phyloP scores from a whole-genome alignment of 1,140 invertebrate species.

The Phocides pigmalion region DNA sequence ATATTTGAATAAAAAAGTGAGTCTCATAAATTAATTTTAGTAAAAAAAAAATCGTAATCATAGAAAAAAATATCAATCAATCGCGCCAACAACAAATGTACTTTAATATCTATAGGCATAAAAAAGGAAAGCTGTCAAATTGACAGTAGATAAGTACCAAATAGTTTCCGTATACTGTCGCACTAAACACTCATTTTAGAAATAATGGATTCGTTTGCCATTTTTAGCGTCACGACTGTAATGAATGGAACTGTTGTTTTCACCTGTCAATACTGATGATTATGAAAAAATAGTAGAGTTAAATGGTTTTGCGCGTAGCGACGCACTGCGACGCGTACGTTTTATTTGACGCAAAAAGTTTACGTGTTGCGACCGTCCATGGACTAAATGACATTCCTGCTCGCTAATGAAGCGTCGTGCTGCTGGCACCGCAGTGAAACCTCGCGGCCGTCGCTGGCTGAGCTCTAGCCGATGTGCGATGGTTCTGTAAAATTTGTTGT shows the following conservation, averaged over 20 bases:
- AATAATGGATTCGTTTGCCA: not conserved
- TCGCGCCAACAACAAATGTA: too few relatives aligned
- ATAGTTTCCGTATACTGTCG: not conserved
- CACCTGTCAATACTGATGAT: constrained; percentile 52
- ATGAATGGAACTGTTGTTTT: constrained; percentile 38
- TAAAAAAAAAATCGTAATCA: too few relatives aligned
- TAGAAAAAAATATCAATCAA: too few relatives aligned
- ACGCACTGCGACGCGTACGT: constrained; percentile 16
- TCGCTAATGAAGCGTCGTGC: constrained; percentile 59
- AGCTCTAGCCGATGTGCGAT: not conserved
- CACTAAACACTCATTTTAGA: too few relatives aligned
- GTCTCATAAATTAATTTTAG: too few relatives aligned
- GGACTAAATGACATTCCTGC: constrained; percentile 66
- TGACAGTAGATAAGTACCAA: not conserved
- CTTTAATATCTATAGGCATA: too few relatives aligned
- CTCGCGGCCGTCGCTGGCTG: not conserved
- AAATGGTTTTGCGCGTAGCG: constrained; percentile 39
- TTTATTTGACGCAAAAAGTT: constrained; percentile 54
- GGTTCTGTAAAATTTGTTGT: too few relatives aligned
- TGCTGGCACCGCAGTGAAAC: constrained; percentile 38
- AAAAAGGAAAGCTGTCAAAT: not conserved
- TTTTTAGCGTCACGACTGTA: not conserved
- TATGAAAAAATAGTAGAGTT: constrained; percentile 46
- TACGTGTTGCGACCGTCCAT: constrained; percentile 44
- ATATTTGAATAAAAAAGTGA: too few relatives aligned